These are phyloP conservation scores for Antheraea pernyi DNA, from an alignment of 1,140 invertebrate species.

Conservation along the genomic window DNA sequence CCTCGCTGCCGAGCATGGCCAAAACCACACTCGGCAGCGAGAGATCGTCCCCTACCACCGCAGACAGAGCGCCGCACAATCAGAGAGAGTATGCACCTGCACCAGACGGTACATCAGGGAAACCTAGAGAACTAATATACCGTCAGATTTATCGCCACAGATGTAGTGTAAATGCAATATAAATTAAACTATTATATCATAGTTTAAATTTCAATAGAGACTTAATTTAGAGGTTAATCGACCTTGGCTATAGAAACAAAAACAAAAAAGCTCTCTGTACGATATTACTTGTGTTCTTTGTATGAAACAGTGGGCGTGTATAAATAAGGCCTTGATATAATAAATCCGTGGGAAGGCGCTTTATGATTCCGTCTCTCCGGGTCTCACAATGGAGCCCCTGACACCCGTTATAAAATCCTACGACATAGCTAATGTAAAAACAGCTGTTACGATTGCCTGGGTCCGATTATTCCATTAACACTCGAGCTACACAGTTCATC, in stretches of 20 bases:
- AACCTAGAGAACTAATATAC: no score
- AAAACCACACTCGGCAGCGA: no score
- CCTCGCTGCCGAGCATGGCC: no score
- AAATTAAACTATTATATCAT: neutral
- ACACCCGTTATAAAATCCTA: conserved; percentile 37
- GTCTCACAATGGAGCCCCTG: conserved; percentile 28
- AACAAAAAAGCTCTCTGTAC: neutral
- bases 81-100: no score
- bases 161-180: no score
- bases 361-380: conserved; percentile 29
- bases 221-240: neutral
- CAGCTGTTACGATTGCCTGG: conserved; percentile 25
- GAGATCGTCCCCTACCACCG: no score
- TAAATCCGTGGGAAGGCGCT: conserved; percentile 45
- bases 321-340: conserved; percentile 27
- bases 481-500: neutral
- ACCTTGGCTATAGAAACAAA: neutral
- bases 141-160: no score
- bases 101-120: no score
- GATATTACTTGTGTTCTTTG: neutral
- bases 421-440: conserved; percentile 36
- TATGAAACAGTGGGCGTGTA: no score
- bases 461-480: neutral
- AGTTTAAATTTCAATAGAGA: neutral
- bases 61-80: no score